Conservation (phyloP, 2,113 vertebrate genomes). For the Talpa occidentalis region DNA sequence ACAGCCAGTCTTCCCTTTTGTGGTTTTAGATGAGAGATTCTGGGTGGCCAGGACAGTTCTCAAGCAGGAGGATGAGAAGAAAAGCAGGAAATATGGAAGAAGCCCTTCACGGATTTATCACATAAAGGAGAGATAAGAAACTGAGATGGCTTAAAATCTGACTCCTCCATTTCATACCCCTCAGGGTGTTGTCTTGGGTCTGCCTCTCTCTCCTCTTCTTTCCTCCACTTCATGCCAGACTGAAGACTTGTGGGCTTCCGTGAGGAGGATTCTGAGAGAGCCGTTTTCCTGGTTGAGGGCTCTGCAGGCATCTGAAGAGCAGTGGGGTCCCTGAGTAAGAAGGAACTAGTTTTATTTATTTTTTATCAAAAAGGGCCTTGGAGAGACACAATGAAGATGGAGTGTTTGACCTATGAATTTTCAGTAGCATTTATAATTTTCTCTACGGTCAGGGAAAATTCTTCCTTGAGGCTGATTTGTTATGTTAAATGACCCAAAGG, state of each 20-base stretch:
- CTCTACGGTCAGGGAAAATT: conserved; percentile 40
- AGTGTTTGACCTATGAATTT: conserved; percentile 66
- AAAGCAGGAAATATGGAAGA: background rate
- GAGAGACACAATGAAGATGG: conserved; percentile 47
- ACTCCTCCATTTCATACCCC: background rate
- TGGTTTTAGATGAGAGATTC: background rate
- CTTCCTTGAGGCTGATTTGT: conserved; percentile 63
- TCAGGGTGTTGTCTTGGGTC: background rate
- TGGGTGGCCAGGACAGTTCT: background rate
- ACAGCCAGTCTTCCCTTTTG: background rate
- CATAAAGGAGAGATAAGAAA: background rate
- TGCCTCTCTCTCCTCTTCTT: background rate
- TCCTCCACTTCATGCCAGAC: background rate
- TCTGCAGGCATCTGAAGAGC: background rate
- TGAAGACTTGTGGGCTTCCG: background rate
- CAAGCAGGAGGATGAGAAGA: background rate
- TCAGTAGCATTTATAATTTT: conserved; percentile 65
- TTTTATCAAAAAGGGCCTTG: conserved; percentile 33
- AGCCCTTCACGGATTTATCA: background rate
- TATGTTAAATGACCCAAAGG: conserved; percentile 59
- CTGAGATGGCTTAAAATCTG: background rate
- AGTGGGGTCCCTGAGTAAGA: background rate
- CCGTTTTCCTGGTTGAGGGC: background rate
- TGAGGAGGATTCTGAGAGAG: background rate
- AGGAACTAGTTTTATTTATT: conserved; percentile 5